Percentiles rank a stretch among this genome's conserved stretches.
Conservation (phyloP, 1,140 invertebrate genomes). For the Drosophila kanapiae region DNA sequence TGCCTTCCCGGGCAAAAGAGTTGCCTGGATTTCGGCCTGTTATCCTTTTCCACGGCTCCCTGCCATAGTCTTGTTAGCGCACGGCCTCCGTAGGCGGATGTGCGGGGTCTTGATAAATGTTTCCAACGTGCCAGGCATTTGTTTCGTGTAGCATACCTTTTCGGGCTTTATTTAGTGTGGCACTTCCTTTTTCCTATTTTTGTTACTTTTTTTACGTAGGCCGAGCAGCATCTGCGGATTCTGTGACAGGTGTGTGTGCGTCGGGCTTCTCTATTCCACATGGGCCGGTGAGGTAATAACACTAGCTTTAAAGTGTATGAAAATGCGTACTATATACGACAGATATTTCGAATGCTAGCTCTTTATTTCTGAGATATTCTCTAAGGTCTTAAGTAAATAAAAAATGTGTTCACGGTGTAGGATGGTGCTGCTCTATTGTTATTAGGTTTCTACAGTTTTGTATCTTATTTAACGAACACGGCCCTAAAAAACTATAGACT, state of each 20-base stretch:
- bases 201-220: conserved; percentile 20
- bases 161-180: conserved; percentile 40
- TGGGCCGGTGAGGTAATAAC: not conserved
- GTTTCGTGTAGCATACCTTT: conserved; percentile 48
- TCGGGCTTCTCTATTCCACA: conserved; percentile 15
- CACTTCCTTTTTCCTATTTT: conserved; percentile 5
- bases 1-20: conserved; percentile 16
- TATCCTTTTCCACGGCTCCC: conserved; percentile 30
- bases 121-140: conserved; percentile 72
- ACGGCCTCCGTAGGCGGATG: conserved; percentile 32
- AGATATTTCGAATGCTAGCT: too few relatives aligned
- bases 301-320: conserved; percentile 13
- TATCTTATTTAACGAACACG: too few relatives aligned
- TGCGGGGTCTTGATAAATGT: conserved; percentile 67
- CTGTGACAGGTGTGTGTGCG: conserved; percentile 54
- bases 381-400: too few relatives aligned
- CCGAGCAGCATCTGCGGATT: conserved; percentile 14
- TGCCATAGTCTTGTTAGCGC: conserved; percentile 53
- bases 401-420: too few relatives aligned
- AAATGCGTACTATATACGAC: conserved; percentile 5
- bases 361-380: too few relatives aligned
- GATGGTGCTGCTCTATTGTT: too few relatives aligned
- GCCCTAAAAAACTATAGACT: too few relatives aligned
- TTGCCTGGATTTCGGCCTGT: conserved; percentile 35
- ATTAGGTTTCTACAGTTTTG: too few relatives aligned